These are phyloP conservation scores for Alouatta palliata DNA, from an alignment of 2,113 vertebrate genomes.

Conservation along the genomic window DNA sequence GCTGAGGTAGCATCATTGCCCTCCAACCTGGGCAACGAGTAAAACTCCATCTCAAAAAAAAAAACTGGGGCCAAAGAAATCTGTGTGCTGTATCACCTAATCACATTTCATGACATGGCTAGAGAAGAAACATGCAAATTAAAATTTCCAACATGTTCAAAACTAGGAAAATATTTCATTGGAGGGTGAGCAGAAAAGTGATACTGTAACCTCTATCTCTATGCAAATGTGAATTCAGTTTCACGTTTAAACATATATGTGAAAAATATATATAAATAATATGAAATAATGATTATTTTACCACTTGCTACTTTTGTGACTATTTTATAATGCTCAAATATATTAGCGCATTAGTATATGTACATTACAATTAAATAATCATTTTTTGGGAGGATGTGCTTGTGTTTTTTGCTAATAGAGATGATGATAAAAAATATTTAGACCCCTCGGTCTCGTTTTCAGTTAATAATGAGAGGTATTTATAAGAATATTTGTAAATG, in stretches of 20 bases:
- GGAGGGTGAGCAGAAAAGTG: not conserved
- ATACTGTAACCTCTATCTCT: not conserved
- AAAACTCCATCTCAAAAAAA: too few relatives aligned
- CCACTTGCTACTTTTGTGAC: not conserved
- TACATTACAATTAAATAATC: not conserved
- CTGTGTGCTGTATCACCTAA: not conserved
- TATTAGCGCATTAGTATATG: accelerated
- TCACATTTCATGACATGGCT: not conserved
- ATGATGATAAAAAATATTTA: not conserved
- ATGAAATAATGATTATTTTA: not conserved
- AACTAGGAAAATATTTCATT: not conserved
- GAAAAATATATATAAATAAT: too few relatives aligned
- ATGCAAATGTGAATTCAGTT: too few relatives aligned
- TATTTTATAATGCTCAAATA: not conserved
- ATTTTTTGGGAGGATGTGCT: not conserved
- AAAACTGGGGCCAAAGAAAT: not conserved
- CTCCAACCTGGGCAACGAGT: too few relatives aligned
- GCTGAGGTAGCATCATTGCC: too few relatives aligned
- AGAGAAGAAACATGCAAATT: not conserved
- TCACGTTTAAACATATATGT: too few relatives aligned
- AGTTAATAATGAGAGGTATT: not conserved
- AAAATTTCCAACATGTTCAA: not conserved
- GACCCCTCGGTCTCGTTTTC: not conserved
- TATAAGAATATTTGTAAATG: not conserved
- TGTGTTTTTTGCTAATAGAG: not conserved